Evolutionary conservation across 2,113 vertebrate species (phyloP).

Genomic region (Tragulus kanchil): DNA sequence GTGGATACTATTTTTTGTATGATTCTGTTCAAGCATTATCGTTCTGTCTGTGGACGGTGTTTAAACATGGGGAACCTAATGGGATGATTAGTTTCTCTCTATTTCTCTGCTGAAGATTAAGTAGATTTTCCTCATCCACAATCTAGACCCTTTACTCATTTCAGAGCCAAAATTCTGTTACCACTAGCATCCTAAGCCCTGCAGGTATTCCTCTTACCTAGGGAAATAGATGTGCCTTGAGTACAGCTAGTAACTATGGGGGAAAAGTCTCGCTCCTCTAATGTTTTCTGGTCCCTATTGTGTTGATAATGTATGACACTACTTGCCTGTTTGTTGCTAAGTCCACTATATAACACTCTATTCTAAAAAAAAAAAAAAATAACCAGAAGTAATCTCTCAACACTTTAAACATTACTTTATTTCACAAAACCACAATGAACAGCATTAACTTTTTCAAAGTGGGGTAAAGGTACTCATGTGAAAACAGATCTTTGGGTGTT

Average conservation of each 20-base stretch:
- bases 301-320: not conserved
- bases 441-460: not conserved
- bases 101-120: not conserved
- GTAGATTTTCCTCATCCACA: not conserved
- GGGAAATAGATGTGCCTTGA: not conserved
- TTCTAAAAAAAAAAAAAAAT: not conserved
- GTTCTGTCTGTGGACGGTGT: not conserved
- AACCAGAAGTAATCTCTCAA: not conserved
- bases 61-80: not conserved
- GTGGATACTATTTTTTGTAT: not conserved
- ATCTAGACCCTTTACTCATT: not conserved
- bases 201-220: accelerated
- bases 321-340: not conserved
- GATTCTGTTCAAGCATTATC: not conserved
- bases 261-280: no score
- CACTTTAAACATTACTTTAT: not conserved
- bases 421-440: not conserved
- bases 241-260: accelerated
- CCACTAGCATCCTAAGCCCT: accelerated
- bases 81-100: not conserved
- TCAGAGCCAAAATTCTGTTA: not conserved
- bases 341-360: not conserved
- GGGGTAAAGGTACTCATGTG: not conserved
- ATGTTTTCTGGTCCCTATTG: not conserved
- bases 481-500: not conserved